Percentiles rank a stretch among this genome's conserved stretches.
Conservation (phyloP, 2,113 vertebrate genomes). For the Tachysurus fulvidraco region DNA sequence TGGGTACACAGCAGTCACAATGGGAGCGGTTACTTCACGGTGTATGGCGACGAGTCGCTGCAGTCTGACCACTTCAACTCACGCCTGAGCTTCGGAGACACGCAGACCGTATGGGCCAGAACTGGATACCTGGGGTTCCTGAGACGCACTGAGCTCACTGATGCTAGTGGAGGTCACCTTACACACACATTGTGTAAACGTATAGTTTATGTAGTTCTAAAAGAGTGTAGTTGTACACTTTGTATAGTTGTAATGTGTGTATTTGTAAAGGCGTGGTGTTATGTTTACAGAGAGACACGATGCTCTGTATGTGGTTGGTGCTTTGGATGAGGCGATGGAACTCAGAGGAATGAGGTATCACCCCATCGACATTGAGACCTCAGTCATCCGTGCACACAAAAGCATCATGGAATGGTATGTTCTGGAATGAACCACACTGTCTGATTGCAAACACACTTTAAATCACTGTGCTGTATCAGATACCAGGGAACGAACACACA, state of each 20-base stretch:
- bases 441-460: not conserved
- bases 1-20: constrained; percentile 98
- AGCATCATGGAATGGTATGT: constrained; percentile 95
- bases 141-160: constrained; percentile 93
- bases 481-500: not conserved
- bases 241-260: not conserved
- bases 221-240: not conserved
- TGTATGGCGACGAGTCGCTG: constrained; percentile 94
- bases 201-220: not conserved
- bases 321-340: constrained; percentile 98
- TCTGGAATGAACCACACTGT: not conserved
- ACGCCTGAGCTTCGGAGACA: constrained; percentile 94
- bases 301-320: constrained; percentile 95
- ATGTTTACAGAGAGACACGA: constrained; percentile 88
- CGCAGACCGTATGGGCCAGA: constrained; percentile 91
- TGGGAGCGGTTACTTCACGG: constrained; percentile 95
- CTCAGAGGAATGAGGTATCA: constrained; percentile 96
- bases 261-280: not conserved
- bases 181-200: no score
- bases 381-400: constrained; percentile 95
- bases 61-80: constrained; percentile 98
- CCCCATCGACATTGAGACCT: constrained; percentile 98
- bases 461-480: not conserved
- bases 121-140: constrained; percentile 97
- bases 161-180: constrained; percentile 89